These are phyloP conservation scores for Simalia tracyae DNA, from an alignment of 2,797 vertebrate species.

Conservation along the genomic window DNA sequence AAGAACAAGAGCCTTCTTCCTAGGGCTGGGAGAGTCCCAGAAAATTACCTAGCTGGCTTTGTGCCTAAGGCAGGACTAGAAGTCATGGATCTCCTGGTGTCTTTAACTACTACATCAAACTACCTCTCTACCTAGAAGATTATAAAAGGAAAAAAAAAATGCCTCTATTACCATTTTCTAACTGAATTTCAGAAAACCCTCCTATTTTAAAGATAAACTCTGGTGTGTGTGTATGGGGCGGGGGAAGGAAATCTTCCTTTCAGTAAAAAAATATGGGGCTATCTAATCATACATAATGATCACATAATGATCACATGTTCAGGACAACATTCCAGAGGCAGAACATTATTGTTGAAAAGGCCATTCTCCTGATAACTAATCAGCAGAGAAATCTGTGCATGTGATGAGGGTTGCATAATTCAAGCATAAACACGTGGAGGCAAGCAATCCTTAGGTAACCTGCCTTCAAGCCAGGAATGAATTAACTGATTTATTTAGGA, in stretches of 20 bases:
- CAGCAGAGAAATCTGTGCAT: background rate
- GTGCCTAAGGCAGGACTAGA: background rate
- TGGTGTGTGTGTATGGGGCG: background rate
- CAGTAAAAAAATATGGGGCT: background rate
- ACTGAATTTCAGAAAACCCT: background rate
- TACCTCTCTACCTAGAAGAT: background rate
- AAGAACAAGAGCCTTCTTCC: background rate
- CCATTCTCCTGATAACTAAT: too few species aligned
- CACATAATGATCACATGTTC: background rate
- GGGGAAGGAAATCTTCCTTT: background rate
- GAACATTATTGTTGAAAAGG: too few species aligned
- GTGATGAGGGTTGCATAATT: background rate
- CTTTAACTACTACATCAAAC: background rate
- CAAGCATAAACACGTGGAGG: background rate
- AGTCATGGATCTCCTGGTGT: background rate
- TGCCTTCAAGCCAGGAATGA: background rate
- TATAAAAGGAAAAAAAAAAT: background rate
- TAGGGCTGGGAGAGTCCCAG: background rate
- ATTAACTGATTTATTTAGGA: too few species aligned
- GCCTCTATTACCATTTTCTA: background rate
- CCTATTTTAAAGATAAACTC: background rate
- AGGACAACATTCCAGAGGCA: background rate
- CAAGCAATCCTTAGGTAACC: background rate
- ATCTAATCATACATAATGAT: background rate
- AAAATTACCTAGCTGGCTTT: background rate